Base-by-base conservation (phyloP, 2,113 vertebrate species). In the Calidris pygmaea region DNA sequence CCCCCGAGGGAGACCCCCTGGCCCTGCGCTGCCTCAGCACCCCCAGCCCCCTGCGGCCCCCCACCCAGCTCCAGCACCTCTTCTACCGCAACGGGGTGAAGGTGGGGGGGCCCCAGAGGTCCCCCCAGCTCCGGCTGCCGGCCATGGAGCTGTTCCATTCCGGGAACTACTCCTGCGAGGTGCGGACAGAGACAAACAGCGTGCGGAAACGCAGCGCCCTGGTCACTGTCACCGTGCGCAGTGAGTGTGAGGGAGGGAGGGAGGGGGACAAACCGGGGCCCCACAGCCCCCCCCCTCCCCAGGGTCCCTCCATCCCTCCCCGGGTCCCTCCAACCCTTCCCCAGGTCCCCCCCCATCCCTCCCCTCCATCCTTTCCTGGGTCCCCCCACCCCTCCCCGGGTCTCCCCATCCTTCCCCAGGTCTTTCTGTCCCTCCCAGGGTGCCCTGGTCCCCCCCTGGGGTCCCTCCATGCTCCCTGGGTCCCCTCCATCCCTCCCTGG, bases 181-280 rank as follows among this genome's bases (percentile, higher is more conserved):
- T 66, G 71, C 19, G 0, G 71, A 21, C 59, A 2, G 70, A 39
- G 34, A 21, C 5, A 1, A 29, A 14, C 50, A 23, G 12, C 2
- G 71, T 85, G 52, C 2, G 2, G 60, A 85, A 85, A 48, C 60
- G 4, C 60, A 85, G 83, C 7, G 5, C 52, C 83, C 29, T 18
- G 2, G 11, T 66, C 29, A 6, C n/a, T 6, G 0, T 85, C 83
- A 23, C 9, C 0, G 83, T 85, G 41, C 41, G 7, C 43, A 47
- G 83, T 85, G 71, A 85, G 83, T 47, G 14, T 10, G 59, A 2
- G 14, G 53, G 43, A 27, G 39, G 53, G 43, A 27, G 39, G 27
- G 60, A 41, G 8, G 35, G 62, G 37, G 77, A 15, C 2, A 2
- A 10, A 6, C 27, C 3, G 4, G 50, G 32, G 8, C 20, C 39